These are phyloP conservation scores for Rattus rattus DNA, from an alignment of 2,113 vertebrate genomes.

Conservation along the genomic window DNA sequence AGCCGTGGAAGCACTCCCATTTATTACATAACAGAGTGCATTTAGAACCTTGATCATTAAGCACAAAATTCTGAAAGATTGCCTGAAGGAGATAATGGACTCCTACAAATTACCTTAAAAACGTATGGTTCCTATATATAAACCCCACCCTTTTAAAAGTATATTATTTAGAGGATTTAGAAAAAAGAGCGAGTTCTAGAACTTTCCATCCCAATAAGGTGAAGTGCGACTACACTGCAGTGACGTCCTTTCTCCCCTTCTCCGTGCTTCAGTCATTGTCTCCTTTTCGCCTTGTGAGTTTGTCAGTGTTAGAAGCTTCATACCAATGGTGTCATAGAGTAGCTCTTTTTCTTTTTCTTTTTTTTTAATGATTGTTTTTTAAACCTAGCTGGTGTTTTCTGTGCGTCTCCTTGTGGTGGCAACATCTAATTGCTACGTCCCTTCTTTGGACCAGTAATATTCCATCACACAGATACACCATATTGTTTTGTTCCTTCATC, in stretches of 20 bases:
- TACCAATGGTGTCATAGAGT: background rate
- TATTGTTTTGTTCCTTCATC: background rate
- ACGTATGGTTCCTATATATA: background rate
- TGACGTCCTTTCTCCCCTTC: background rate
- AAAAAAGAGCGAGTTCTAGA: background rate
- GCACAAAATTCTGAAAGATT: constrained; percentile 11
- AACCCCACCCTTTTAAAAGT: background rate
- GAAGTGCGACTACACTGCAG: background rate
- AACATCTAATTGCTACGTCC: background rate
- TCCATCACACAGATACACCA: background rate
- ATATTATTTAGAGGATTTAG: background rate
- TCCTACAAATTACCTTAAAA: constrained; percentile 39
- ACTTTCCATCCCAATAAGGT: background rate
- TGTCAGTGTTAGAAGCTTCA: background rate
- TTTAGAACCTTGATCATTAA: constrained; percentile 50
- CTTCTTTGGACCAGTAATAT: background rate
- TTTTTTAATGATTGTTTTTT: background rate
- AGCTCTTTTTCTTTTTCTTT: background rate
- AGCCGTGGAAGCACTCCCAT: background rate
- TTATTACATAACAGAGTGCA: constrained; percentile 45
- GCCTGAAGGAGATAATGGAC: background rate
- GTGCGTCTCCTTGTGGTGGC: background rate
- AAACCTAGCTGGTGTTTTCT: background rate
- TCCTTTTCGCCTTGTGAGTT: background rate
- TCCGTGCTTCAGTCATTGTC: background rate